A percentile compares a stretch with the other conserved stretches of the same genome.
These are phyloP conservation scores for Pachymerium ferrugineum DNA, from an alignment of 2,888 invertebrate genomes.

Conservation along the genomic window DNA sequence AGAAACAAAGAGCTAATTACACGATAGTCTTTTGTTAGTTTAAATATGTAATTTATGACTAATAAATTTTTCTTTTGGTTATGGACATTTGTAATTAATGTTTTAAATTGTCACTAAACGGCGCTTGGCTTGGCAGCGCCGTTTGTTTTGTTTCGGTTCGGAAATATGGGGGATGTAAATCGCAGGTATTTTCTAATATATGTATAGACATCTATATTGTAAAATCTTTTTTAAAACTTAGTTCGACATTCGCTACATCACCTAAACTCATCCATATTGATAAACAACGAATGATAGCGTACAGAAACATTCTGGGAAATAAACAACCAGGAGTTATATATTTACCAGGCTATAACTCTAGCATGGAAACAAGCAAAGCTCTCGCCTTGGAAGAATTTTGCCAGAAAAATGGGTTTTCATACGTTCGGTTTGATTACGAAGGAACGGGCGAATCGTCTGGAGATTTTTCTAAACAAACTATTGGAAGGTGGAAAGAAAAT, in stretches of 20 bases:
- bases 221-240: not conserved
- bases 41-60: too few species aligned
- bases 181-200: too few species aligned
- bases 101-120: too few species aligned
- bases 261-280: not conserved
- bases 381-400: conserved; percentile 27
- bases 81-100: too few species aligned
- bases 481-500: conserved; percentile 31
- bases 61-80: too few species aligned
- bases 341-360: conserved; percentile 32
- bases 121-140: too few species aligned
- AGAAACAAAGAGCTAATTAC: too few species aligned
- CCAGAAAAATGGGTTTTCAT: conserved; percentile 22
- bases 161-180: too few species aligned
- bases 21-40: too few species aligned
- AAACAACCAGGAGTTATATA: conserved; percentile 32
- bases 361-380: conserved; percentile 31
- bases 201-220: too few species aligned
- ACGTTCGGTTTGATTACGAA: conserved; percentile 34
- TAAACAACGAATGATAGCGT: not conserved
- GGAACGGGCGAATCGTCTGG: conserved; percentile 32
- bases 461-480: not conserved
- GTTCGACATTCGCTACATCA: not conserved
- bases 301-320: not conserved
- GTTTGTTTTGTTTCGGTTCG: too few species aligned